Evolutionary conservation across 2,888 invertebrate genomes (phyloP), one percentile per base, ranked within the genome.

Genomic region (Protodeltote pygarga): DNA sequence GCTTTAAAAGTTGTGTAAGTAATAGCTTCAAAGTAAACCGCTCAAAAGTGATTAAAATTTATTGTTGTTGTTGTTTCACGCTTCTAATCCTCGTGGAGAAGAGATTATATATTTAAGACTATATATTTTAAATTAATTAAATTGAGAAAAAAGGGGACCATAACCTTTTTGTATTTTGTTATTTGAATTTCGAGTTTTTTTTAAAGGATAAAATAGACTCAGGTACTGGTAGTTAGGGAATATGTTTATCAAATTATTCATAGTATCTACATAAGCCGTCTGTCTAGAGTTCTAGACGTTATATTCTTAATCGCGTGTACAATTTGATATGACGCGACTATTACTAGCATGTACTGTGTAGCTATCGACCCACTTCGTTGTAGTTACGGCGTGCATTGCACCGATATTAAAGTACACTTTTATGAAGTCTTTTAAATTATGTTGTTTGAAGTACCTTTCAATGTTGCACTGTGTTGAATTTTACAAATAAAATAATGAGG

Each of bases 371-470:
- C 29, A 73, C 44, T 69, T 73, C 33, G 35, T 17, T 62, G 59
- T 71, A 72, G 65, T 70, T 54, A 53, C 33, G 55, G 67, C 62
- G 68, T 67, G 67, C 69, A 73, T 52, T 74, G 76, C 70, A 50
- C 68, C 40, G 65, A 16, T 60, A 46, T 54, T 73, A 71, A 72
- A 63, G 51, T 48, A 41, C 45, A 46, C 19, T 51, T 51, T 55
- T 37, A 55, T 45, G 47, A 49, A 40, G 53, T 49, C 47, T 38
- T 55, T 51, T 50, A 46, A 47, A 42, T 42, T 63, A 62, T 60
- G 40, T 50, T 62, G 37, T 47, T 47, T 27, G 37, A 51, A 17
- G 51, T 50, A 57, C 27, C 1, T 57, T 57, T 42, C 42, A 51
- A 29, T 44, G 58, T 58, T 41, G 15, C 17, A 21, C 14, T 39